Evolutionary conservation across 1,140 invertebrate species (phyloP).

Genomic region (Cotesia glomerata): DNA sequence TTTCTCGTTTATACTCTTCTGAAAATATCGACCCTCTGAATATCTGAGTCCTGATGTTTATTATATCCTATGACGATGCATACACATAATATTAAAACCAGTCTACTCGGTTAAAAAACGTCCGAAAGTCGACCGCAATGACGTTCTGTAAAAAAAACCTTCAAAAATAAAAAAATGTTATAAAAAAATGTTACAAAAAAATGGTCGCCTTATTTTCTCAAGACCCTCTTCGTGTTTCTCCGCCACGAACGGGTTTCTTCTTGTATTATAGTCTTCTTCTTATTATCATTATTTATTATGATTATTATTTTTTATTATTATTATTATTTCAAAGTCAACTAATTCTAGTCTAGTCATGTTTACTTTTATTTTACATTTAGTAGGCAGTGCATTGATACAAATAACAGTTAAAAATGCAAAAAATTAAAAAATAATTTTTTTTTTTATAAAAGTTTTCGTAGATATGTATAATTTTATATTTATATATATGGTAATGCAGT

Average conservation of each 20-base stretch:
- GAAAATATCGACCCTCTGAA: constrained; percentile 18
- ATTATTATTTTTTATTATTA: not conserved
- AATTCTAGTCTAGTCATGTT: not conserved
- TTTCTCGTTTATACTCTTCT: not conserved
- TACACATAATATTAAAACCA: constrained; percentile 22
- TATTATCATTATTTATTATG: not conserved
- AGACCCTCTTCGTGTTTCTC: constrained; percentile 30
- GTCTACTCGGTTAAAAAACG: constrained; percentile 13
- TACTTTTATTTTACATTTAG: not conserved
- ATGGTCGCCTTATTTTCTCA: constrained; percentile 30
- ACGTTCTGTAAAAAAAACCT: not conserved
- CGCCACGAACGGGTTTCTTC: constrained; percentile 28
- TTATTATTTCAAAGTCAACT: too few relatives aligned
- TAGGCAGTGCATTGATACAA: too few relatives aligned
- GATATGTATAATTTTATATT: too few relatives aligned
- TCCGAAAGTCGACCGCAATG: constrained; percentile 28
- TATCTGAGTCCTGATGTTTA: not conserved
- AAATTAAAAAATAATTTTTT: too few relatives aligned
- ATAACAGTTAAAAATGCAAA: too few relatives aligned
- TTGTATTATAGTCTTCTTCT: constrained; percentile 3
- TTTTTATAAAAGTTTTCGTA: too few relatives aligned
- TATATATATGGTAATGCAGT: too few relatives aligned
- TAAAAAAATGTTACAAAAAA: not conserved
- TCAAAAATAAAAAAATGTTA: constrained; percentile 14
- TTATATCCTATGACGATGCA: constrained; percentile 16